A percentile compares a stretch with the other conserved stretches of the same genome.
Evolutionary conservation across 2,113 vertebrate species (phyloP).

Genomic region (Melanostigma gelatinosum): DNA sequence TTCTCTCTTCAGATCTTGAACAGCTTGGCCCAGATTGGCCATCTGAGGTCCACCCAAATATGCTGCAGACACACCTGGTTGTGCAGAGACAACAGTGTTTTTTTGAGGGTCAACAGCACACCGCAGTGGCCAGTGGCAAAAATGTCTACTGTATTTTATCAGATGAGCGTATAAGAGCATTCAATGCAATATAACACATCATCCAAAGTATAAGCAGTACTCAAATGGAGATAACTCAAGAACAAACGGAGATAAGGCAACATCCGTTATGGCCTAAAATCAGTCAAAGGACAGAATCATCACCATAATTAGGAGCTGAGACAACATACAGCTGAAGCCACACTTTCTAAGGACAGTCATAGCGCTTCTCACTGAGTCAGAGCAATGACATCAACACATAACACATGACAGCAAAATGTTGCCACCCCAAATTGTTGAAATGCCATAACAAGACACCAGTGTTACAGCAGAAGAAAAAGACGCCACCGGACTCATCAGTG

Average conservation of each 20-base stretch:
- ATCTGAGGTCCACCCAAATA: constrained; percentile 61
- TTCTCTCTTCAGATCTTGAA: constrained; percentile 56
- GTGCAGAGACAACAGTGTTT: constrained; percentile 34
- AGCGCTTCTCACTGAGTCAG: constrained; percentile 5
- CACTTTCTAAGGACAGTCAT: background rate
- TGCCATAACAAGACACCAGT: constrained; percentile 33
- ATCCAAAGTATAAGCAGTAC: constrained; percentile 3
- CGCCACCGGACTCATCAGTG: constrained; percentile 27
- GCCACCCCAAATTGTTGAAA: constrained; percentile 21
- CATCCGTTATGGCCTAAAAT: constrained; percentile 39
- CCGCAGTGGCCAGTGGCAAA: constrained; percentile 9
- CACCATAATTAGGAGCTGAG: constrained; percentile 26
- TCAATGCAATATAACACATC: constrained; percentile 32
- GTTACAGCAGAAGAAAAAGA: constrained; percentile 28
- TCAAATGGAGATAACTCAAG: constrained; percentile 7
- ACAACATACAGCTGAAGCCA: constrained; percentile 17
- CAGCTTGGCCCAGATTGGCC: constrained; percentile 54
- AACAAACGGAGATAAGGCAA: constrained; percentile 13
- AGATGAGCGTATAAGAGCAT: constrained; percentile 30
- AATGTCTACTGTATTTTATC: background rate
- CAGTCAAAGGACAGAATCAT: constrained; percentile 21
- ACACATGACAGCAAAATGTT: constrained; percentile 19
- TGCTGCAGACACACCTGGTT: constrained; percentile 70
- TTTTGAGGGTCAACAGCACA: constrained; percentile 29
- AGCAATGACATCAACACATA: constrained; percentile 1